Conservation (phyloP, 2,113 vertebrate genomes). For the Macheiramphus alcinus region DNA sequence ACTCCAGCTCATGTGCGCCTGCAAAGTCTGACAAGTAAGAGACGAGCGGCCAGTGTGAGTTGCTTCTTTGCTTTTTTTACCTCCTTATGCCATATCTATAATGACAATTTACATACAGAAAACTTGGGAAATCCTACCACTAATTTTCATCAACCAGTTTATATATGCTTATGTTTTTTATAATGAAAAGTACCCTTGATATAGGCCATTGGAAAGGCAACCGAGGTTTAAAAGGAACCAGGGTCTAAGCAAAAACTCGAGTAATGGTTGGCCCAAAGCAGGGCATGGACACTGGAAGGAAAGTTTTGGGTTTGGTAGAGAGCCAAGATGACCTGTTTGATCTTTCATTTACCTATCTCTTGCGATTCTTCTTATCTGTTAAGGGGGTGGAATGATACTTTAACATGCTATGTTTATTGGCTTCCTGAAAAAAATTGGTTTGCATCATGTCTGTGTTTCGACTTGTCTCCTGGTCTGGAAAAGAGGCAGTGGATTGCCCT, state of each 20-base stretch:
- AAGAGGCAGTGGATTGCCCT: not conserved
- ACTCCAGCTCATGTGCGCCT: not conserved
- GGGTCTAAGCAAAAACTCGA: not conserved
- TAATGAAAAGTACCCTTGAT: not conserved
- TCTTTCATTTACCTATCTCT: not conserved
- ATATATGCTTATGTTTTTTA: not conserved
- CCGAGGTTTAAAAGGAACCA: not conserved
- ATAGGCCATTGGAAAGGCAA: not conserved
- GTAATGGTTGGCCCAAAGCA: not conserved
- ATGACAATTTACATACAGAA: not conserved
- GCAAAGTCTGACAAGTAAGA: not conserved
- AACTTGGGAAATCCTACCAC: not conserved
- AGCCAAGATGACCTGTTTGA: not conserved
- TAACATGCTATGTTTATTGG: not conserved
- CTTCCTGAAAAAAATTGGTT: not conserved
- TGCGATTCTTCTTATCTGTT: not conserved
- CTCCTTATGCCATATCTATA: not conserved
- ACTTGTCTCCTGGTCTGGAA: not conserved
- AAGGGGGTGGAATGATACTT: not conserved
- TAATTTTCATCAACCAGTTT: not conserved
- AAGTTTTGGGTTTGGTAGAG: not conserved
- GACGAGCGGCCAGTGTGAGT: fast-evolving
- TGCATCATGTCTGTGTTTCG: not conserved
- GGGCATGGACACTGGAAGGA: not conserved
- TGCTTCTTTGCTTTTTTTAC: not conserved